Conservation (phyloP, 2,113 vertebrate genomes). For the Oncorhynchus keta region DNA sequence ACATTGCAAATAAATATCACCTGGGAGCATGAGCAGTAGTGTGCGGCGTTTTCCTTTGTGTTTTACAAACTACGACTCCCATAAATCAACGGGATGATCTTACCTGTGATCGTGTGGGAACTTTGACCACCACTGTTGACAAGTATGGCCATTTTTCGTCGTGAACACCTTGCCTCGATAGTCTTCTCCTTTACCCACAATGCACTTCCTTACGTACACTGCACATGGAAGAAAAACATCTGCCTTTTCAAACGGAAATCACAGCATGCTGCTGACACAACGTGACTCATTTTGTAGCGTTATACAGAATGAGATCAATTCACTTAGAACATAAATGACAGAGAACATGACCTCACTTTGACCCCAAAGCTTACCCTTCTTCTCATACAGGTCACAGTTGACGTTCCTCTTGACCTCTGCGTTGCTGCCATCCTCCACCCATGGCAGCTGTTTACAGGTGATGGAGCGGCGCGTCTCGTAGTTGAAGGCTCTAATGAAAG, state of each 20-base stretch:
- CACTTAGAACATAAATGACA: too few relatives aligned
- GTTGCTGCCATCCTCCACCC: slow-evolving; percentile 80
- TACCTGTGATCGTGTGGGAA: slow-evolving; percentile 94
- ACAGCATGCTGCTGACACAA: neutral
- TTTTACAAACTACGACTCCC: neutral
- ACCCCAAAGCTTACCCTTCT: slow-evolving; percentile 80
- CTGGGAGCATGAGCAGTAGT: too few relatives aligned
- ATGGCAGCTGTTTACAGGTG: slow-evolving; percentile 85
- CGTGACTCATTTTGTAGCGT: too few relatives aligned
- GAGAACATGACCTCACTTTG: too few relatives aligned
- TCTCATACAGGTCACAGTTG: slow-evolving; percentile 91
- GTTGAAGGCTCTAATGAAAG: slow-evolving; percentile 84
- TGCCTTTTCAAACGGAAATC: neutral
- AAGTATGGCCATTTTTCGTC: slow-evolving; percentile 78
- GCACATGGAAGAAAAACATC: neutral
- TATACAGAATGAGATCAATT: neutral
- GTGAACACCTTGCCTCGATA: slow-evolving; percentile 82
- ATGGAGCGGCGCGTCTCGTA: slow-evolving; percentile 75
- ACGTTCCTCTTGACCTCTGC: slow-evolving; percentile 83
- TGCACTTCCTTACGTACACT: slow-evolving; percentile 90
- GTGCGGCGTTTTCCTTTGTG: too few relatives aligned
- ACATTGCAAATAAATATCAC: too few relatives aligned
- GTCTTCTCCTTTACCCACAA: slow-evolving; percentile 78
- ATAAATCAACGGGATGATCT: neutral
- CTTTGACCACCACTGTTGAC: slow-evolving; percentile 88